Conservation (phyloP, 2,113 vertebrate species). For the Crotalus horridus region DNA sequence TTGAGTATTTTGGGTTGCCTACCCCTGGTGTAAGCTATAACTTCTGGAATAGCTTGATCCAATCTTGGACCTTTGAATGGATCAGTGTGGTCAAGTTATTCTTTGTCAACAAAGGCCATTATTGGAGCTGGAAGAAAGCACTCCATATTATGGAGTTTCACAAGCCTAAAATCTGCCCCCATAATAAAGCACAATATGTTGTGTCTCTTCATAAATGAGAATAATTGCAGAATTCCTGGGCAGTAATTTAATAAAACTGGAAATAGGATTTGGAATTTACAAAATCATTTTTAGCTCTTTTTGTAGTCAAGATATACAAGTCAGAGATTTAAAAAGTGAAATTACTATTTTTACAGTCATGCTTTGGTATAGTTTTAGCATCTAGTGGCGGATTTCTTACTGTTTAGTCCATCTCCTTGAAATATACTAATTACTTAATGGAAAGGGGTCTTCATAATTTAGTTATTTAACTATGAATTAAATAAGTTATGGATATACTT, state of each 20-base stretch:
- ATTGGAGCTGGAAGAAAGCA: not conserved
- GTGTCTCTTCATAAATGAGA: not conserved
- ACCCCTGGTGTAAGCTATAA: not conserved
- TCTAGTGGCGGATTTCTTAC: not conserved
- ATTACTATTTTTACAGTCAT: not conserved
- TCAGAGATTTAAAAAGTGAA: not conserved
- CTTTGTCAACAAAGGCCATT: not conserved
- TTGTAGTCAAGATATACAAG: not conserved
- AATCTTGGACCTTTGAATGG: not conserved
- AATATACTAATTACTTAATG: not conserved
- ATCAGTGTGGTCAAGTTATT: not conserved
- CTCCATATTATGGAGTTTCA: not conserved
- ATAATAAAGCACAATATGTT: not conserved
- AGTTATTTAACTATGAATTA: no score
- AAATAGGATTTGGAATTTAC: not conserved
- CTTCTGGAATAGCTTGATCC: not conserved
- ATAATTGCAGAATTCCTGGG: not conserved
- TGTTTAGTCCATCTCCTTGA: not conserved
- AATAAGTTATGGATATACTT: no score
- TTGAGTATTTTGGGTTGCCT: no score
- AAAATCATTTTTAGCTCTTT: not conserved
- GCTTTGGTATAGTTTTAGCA: not conserved
- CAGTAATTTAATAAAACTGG: not conserved
- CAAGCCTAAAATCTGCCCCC: no score
- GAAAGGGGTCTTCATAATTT: not conserved